phyloP scores from a whole-genome alignment of 1,140 invertebrate species.

The Zaprionus ornatus region DNA sequence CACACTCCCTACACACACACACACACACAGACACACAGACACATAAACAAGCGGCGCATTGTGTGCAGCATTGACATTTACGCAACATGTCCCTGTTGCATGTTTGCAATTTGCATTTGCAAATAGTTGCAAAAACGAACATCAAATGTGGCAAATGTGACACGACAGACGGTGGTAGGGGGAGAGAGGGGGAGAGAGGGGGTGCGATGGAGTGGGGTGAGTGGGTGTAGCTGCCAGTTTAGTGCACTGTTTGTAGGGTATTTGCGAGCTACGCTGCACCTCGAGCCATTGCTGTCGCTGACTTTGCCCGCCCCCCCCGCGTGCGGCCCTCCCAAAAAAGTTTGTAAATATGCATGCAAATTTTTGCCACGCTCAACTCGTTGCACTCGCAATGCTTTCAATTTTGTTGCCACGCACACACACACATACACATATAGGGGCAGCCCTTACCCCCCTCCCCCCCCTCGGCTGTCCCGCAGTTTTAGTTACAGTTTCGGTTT shows the following conservation, averaged over 20 bases:
- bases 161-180: conserved; percentile 32
- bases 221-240: no score
- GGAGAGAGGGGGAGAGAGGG: not conserved
- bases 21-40: not conserved
- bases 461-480: conserved; percentile 40
- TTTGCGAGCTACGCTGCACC: conserved; percentile 8
- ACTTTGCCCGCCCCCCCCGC: conserved; percentile 24
- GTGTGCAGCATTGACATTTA: conserved; percentile 73
- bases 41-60: conserved; percentile 1
- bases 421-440: conserved; percentile 6
- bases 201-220: not conserved
- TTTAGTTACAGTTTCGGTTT: conserved; percentile 80
- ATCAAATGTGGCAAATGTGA: conserved; percentile 72
- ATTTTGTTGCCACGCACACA: conserved; percentile 60
- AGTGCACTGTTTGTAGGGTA: not conserved
- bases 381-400: conserved; percentile 56
- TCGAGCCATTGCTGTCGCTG: conserved; percentile 28
- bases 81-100: conserved; percentile 82
- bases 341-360: conserved; percentile 81
- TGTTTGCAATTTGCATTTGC: conserved; percentile 82
- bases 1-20: conserved; percentile 7
- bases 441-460: not conserved
- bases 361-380: conserved; percentile 46
- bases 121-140: conserved; percentile 82
- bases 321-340: conserved; percentile 39